These are phyloP conservation scores for Dicyrtoma fusca DNA, from an alignment of 2,888 invertebrate species.

Conservation along the genomic window DNA sequence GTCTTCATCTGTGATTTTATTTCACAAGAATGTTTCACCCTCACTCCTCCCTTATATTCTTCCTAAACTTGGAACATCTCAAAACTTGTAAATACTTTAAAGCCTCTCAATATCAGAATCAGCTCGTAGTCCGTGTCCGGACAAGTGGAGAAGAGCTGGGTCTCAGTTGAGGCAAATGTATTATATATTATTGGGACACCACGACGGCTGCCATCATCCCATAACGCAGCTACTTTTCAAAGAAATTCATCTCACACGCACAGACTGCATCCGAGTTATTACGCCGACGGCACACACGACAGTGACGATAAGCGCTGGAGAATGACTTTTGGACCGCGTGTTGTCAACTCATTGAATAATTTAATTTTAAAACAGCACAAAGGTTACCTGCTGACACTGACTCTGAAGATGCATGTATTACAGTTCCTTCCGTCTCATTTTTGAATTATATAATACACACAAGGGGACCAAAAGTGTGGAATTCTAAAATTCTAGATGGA, in stretches of 20 bases:
- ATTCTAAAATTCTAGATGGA: too few species aligned
- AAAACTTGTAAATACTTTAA: conserved; percentile 19
- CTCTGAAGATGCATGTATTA: background rate
- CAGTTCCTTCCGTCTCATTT: background rate
- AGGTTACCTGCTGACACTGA: background rate
- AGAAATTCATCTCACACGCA: too few species aligned
- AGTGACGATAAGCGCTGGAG: conserved; percentile 6
- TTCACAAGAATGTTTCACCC: background rate
- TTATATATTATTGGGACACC: too few species aligned
- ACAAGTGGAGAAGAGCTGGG: background rate
- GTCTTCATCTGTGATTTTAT: conserved; percentile 2
- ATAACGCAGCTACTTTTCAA: too few species aligned
- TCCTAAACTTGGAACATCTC: background rate
- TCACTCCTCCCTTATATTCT: background rate
- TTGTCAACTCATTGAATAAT: conserved; percentile 19
- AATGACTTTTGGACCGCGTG: conserved; percentile 5
- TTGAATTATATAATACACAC: too few species aligned
- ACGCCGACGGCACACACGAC: too few species aligned
- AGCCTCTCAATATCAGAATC: background rate
- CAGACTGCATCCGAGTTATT: too few species aligned
- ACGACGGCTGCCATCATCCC: too few species aligned
- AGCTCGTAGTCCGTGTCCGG: background rate
- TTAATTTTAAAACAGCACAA: conserved; percentile 10
- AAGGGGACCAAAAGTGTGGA: too few species aligned
- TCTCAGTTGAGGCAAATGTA: too few species aligned